phyloP scores from a whole-genome alignment of 2,797 vertebrate species.

The Amniataba percoides region DNA sequence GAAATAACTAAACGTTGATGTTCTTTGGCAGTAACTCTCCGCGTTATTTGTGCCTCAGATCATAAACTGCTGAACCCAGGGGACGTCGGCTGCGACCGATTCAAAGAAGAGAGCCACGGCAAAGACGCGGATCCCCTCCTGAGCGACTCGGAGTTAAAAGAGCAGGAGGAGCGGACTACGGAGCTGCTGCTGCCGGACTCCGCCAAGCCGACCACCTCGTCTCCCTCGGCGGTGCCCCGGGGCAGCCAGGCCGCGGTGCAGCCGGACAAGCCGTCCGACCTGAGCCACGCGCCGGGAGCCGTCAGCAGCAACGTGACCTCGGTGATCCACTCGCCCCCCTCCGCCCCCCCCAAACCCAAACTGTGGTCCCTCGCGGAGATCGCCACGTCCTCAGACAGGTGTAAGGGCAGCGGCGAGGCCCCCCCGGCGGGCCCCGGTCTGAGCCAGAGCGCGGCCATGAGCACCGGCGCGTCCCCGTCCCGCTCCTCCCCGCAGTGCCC shows the following conservation, averaged over 20 bases:
- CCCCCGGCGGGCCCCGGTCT: constrained; percentile 72
- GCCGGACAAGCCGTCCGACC: constrained; percentile 84
- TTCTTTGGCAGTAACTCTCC: constrained; percentile 60
- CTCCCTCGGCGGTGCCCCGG: constrained; percentile 83
- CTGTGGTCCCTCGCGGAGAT: constrained; percentile 98
- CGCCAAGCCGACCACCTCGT: constrained; percentile 86
- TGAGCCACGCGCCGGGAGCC: constrained; percentile 77
- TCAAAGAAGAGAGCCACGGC: constrained; percentile 85
- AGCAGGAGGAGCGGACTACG: constrained; percentile 88
- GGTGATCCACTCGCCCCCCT: constrained; percentile 93
- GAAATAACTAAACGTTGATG: constrained; percentile 34
- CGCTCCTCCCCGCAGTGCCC: constrained; percentile 88
- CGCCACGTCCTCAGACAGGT: constrained; percentile 96
- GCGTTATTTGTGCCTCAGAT: constrained; percentile 77
- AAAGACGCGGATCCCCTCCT: constrained; percentile 88
- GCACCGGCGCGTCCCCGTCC: constrained; percentile 84
- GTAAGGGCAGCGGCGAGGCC: constrained; percentile 87
- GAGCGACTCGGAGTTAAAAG: constrained; percentile 95
- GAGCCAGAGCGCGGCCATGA: constrained; percentile 83
- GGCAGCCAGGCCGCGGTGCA: constrained; percentile 80
- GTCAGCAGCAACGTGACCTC: constrained; percentile 89
- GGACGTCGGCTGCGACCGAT: constrained; percentile 86
- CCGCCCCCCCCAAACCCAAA: constrained; percentile 93
- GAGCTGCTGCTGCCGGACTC: constrained; percentile 83
- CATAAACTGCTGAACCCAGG: constrained; percentile 86